Conservation (phyloP, 2,113 vertebrate species). For the Albula glossodonta region DNA sequence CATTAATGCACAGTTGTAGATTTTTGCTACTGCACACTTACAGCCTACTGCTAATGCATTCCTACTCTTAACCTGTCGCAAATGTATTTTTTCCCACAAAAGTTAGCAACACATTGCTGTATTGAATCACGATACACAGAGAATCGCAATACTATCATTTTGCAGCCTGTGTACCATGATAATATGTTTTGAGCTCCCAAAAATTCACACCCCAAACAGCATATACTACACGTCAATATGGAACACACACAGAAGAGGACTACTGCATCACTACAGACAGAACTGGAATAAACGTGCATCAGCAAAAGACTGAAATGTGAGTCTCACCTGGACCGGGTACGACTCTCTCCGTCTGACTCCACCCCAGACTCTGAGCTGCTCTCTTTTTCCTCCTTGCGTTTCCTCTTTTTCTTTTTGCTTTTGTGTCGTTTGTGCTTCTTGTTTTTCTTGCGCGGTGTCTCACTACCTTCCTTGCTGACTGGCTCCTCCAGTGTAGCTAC, state of each 20-base stretch:
- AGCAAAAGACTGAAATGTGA: not conserved
- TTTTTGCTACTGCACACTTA: not conserved
- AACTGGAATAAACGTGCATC: too few relatives aligned
- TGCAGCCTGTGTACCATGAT: too few relatives aligned
- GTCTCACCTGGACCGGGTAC: slow-evolving; percentile 46
- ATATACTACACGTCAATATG: too few relatives aligned
- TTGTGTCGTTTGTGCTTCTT: slow-evolving; percentile 96
- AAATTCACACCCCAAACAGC: too few relatives aligned
- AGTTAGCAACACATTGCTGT: too few relatives aligned
- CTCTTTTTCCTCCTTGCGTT: slow-evolving; percentile 79
- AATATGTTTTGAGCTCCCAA: too few relatives aligned
- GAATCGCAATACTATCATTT: too few relatives aligned
- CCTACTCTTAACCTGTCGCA: not conserved
- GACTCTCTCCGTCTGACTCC: slow-evolving; percentile 63
- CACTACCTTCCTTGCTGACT: slow-evolving; percentile 55
- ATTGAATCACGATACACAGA: too few relatives aligned
- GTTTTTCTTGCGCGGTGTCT: slow-evolving; percentile 72
- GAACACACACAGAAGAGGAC: too few relatives aligned
- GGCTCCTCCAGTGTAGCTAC: slow-evolving; percentile 48
- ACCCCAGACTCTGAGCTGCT: slow-evolving; percentile 66
- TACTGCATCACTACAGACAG: not conserved
- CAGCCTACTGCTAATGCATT: not conserved
- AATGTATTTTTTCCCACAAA: too few relatives aligned
- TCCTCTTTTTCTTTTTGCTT: slow-evolving; percentile 88
- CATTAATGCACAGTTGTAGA: too few relatives aligned